Evolutionary conservation across 2,113 vertebrate genomes (phyloP), one percentile per base, ranked within the genome.

Genomic region (Myotis davidii): DNA sequence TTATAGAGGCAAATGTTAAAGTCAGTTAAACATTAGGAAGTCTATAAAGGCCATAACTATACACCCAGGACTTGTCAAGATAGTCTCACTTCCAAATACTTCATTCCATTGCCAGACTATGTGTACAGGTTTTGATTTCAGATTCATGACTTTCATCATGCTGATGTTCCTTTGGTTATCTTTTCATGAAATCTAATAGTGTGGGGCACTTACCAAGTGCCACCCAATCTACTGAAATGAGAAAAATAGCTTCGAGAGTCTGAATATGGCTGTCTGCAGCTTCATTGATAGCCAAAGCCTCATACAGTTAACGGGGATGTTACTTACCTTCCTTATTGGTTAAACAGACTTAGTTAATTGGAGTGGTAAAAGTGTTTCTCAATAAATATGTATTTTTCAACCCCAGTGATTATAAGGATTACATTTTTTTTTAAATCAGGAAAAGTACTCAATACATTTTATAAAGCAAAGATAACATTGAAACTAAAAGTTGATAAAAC

Each of bases 221-320:
- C 48, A 42, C 73, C 61, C 74, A 73, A 29, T 61, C 91, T 94
- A 90, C 65, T 50, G 25, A 76, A 91, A 86, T 69, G 76, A 84
- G 70, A 86, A 94, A 69, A 77, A 81, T 25, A 59, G 37, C 67
- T 67, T 37, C 88, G 59, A 65, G 56, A 64, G 45, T 32, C 3
- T 79, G n/a, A 59, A 18, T 1, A 18, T 6, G 42, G 34, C 48
- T 52, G 32, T 48, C 37, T 29, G 2, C 45, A 70, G 69, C 27
- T 67, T n/a, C 54, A 64, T 9, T 59, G 6, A 2, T 0, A n/a
- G 25, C 8, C 42, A 45, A 56, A 74, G 48, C 17, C n/a, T 88
- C 77, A 72, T 27, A 6, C 0, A n/a, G 32, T 74, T 29, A 39
- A 54, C 34, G 14, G 39, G 42, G 27, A 8, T 21, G 6, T 56